Evolutionary conservation across 1,140 invertebrate genomes (phyloP).

Genomic region (Archegozetes longisetosus): DNA sequence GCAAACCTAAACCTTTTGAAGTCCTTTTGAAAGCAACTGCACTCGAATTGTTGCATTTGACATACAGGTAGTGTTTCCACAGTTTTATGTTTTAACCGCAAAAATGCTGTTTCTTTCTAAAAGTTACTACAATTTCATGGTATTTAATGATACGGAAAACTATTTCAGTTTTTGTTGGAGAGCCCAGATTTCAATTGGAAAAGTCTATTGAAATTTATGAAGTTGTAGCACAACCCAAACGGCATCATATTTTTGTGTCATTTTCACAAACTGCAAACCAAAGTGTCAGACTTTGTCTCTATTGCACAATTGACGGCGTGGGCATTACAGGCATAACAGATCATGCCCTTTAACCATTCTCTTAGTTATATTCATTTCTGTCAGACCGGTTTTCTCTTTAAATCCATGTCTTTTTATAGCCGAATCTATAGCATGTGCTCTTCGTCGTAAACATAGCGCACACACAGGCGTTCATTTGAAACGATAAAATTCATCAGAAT

Average conservation of each 20-base stretch:
- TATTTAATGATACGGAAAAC: not conserved
- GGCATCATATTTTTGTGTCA: not conserved
- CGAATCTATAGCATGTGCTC: not conserved
- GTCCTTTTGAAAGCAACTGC: not conserved
- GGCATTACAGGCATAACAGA: not conserved
- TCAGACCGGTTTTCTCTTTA: not conserved
- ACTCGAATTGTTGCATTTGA: not conserved
- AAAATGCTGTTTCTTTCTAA: not conserved
- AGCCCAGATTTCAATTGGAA: no score
- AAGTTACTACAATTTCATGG: not conserved
- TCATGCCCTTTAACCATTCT: not conserved
- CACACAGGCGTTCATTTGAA: not conserved
- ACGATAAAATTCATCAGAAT: not conserved
- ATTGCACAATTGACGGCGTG: not conserved
- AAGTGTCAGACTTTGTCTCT: not conserved
- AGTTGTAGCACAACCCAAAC: not conserved
- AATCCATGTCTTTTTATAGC: not conserved
- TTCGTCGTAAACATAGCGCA: not conserved
- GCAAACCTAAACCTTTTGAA: not conserved
- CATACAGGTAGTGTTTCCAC: not conserved
- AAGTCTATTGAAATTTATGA: not conserved
- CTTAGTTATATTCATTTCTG: not conserved
- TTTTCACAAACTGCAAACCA: not conserved
- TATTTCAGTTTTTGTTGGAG: not conserved
- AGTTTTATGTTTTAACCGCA: not conserved